A percentile compares a stretch with the other conserved stretches of the same genome.
Conservation (phyloP, 2,113 vertebrate species). For the Onychostruthus taczanowskii region DNA sequence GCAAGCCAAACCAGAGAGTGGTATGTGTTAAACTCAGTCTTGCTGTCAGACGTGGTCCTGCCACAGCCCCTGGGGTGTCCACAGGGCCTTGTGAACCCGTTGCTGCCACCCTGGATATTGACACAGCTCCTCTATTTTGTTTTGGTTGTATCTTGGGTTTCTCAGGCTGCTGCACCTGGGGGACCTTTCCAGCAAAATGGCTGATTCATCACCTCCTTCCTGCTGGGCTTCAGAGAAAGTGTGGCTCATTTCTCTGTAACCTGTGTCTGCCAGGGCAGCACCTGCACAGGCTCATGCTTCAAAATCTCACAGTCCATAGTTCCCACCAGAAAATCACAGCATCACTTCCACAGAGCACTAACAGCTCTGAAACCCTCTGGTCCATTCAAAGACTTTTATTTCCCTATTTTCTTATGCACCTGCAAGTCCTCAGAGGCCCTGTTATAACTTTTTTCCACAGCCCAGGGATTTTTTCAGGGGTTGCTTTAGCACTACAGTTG, state of each 20-base stretch:
- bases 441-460: background rate
- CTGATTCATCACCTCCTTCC: background rate
- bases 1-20: background rate
- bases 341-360: background rate
- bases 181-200: background rate
- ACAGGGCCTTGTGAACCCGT: background rate
- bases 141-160: background rate
- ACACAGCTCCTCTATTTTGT: background rate
- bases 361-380: background rate
- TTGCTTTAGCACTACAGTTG: background rate
- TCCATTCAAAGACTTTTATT: background rate
- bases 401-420: background rate
- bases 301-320: background rate
- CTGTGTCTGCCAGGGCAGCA: background rate
- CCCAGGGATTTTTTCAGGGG: background rate
- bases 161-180: background rate
- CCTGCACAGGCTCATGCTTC: fast-evolving
- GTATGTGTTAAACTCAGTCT: background rate
- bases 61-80: background rate
- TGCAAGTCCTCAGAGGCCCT: background rate
- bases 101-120: fast-evolving
- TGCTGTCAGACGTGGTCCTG: background rate
- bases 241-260: background rate
- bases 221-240: background rate
- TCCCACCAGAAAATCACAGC: background rate